A percentile compares a stretch with the other conserved stretches of the same genome.
phyloP scores from a whole-genome alignment of 2,797 vertebrate species.

The Alca torda region DNA sequence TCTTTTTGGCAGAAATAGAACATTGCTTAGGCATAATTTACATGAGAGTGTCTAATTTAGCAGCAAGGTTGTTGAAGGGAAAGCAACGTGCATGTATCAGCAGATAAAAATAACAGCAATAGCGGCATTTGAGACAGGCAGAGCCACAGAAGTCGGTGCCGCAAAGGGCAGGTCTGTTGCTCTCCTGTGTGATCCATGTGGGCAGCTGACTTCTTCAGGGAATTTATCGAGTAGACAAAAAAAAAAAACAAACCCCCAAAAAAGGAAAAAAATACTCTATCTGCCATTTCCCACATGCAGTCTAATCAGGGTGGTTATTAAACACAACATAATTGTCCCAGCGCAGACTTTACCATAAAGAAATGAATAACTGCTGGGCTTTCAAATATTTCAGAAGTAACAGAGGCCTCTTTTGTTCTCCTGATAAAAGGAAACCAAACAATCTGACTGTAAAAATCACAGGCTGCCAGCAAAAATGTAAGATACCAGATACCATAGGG shows the following conservation, averaged over 20 bases:
- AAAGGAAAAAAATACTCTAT: no score
- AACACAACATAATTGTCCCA: neutral
- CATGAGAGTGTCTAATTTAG: constrained; percentile 47
- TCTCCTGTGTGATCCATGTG: neutral
- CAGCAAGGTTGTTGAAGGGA: constrained; percentile 24
- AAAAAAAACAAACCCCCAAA: no score
- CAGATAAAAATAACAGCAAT: constrained; percentile 46
- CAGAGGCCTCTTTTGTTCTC: neutral
- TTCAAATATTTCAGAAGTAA: neutral
- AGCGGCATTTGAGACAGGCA: neutral
- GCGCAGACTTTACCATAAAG: neutral
- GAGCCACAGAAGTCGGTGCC: fast-evolving
- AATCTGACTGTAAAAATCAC: neutral
- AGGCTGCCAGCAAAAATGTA: neutral
- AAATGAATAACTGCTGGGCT: neutral
- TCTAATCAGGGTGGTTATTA: neutral
- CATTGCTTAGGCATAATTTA: constrained; percentile 16
- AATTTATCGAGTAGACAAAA: neutral
- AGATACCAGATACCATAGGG: neutral
- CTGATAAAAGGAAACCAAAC: neutral
- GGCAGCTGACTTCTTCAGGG: neutral
- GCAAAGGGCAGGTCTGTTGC: neutral
- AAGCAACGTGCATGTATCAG: neutral
- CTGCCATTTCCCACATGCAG: neutral
- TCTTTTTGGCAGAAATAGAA: constrained; percentile 52